Evolutionary conservation across 2,888 invertebrate species (phyloP).

Genomic region (Andrena flavipes): DNA sequence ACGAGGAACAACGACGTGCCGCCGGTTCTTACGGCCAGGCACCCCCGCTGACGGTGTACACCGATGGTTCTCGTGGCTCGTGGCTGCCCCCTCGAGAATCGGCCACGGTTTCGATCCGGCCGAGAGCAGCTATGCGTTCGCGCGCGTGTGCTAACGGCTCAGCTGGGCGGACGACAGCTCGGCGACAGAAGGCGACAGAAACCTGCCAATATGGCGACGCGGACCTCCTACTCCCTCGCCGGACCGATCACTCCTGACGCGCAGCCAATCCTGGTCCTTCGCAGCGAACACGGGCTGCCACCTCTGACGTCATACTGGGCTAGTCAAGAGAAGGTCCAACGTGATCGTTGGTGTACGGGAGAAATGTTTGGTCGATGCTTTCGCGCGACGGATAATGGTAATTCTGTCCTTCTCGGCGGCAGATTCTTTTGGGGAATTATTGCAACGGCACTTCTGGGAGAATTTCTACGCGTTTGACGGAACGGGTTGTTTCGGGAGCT

Average conservation of each 20-base stretch:
- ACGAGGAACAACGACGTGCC: slow-evolving; percentile 21
- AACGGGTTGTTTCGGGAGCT: too few relatives aligned
- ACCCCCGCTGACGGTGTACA: slow-evolving; percentile 8
- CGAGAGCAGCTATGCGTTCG: slow-evolving; percentile 32
- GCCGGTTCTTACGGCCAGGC: slow-evolving; percentile 30
- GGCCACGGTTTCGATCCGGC: slow-evolving; percentile 59
- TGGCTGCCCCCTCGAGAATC: slow-evolving; percentile 39
- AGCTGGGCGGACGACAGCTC: slow-evolving; percentile 80
- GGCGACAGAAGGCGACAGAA: slow-evolving; percentile 75
- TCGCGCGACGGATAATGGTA: too few relatives aligned
- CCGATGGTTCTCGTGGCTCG: slow-evolving; percentile 36
- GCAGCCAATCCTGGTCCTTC: slow-evolving; percentile 52
- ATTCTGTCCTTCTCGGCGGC: background rate
- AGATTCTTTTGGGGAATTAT: too few relatives aligned
- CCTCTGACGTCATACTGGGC: slow-evolving; percentile 57
- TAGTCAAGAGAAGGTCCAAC: slow-evolving; percentile 38
- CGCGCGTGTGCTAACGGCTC: slow-evolving; percentile 74
- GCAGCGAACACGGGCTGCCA: slow-evolving; percentile 32
- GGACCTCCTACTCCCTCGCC: slow-evolving; percentile 56
- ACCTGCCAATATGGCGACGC: slow-evolving; percentile 78
- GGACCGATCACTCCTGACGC: slow-evolving; percentile 61
- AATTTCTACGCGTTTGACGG: too few relatives aligned
- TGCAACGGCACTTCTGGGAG: too few relatives aligned
- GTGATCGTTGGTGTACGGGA: background rate
- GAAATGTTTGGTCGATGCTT: background rate